These are phyloP conservation scores for Heliconius cydno DNA, from an alignment of 2,888 invertebrate genomes.

Conservation along the genomic window DNA sequence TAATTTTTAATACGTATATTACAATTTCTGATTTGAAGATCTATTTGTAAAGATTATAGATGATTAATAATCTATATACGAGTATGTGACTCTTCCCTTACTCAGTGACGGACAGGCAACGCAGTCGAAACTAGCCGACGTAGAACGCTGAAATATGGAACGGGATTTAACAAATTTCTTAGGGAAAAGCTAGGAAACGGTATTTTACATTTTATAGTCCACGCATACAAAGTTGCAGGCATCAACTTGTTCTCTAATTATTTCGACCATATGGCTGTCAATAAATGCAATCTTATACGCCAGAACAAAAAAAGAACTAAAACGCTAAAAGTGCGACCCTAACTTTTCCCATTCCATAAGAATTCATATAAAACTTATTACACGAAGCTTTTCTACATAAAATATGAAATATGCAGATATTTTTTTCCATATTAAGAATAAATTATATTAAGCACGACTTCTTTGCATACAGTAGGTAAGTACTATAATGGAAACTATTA, in stretches of 20 bases:
- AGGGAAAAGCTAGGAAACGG: too few relatives aligned
- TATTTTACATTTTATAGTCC: neutral
- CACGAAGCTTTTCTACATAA: constrained; percentile 29
- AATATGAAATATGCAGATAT: constrained; percentile 45
- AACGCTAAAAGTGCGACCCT: constrained; percentile 28
- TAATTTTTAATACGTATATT: too few relatives aligned
- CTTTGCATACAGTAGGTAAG: constrained; percentile 36
- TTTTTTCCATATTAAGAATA: constrained; percentile 44
- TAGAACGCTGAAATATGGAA: too few relatives aligned
- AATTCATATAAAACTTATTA: constrained; percentile 38
- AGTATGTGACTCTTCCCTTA: too few relatives aligned
- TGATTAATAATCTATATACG: too few relatives aligned
- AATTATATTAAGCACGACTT: constrained; percentile 45
- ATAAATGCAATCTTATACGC: too few relatives aligned
- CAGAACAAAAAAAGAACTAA: neutral
- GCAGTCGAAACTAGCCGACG: too few relatives aligned
- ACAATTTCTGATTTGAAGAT: too few relatives aligned
- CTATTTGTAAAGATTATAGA: too few relatives aligned
- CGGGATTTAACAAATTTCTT: too few relatives aligned
- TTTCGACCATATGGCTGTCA: too few relatives aligned
- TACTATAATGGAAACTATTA: neutral
- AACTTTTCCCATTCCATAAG: constrained; percentile 28
- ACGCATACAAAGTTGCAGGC: neutral
- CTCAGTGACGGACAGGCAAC: too few relatives aligned
- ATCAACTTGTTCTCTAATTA: neutral